Base-by-base conservation (phyloP, 2,888 invertebrate species). In the Dione juno region DNA sequence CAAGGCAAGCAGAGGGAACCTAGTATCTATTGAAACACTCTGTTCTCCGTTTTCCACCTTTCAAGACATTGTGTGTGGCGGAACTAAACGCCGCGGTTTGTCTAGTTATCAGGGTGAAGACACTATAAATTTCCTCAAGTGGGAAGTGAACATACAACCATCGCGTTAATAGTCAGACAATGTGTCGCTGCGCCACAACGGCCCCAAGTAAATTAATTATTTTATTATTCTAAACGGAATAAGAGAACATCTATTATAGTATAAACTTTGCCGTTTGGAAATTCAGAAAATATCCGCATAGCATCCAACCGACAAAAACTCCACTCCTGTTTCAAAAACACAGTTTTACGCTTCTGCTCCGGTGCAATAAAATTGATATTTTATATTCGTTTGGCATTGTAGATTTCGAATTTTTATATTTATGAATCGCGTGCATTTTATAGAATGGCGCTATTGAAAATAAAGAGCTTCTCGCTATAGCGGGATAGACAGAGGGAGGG, bases 361-460 rank as follows among this genome's bases (percentile, higher is more conserved):
- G 50, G 19, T 37, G 61, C 63, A 68, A 72, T 72, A 72, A 71
- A 70, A 74, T 73, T 71, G 64, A 59, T 73, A 74, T 74, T 72
- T 72, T 72, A 66, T 72, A 66, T 61, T 50, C 48, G 65, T 35
- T 37, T 43, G 53, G n/a, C n/a, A 35, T 54, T 50, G 40, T 53
- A 53, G 40, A 16, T 52, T 59, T 63, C n/a, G 7, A 66, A 43
- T 64, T 64, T 64, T 52, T 64, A 64, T 64, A 64, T 64, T 64
- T 64, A 64, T 64, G 64, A 64, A 64, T 52, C 40, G 64, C 40
- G 50, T 64, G 64, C 64, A 40, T 64, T 64, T 64, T 64, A 64
- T 50, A 52, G 40, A 35, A 21, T 64, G 40, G 50, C 48, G 19
- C 13, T 35, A 37, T 28, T 35, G 16, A 28, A 28, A 3, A 28